Base-by-base conservation (phyloP, 2,888 invertebrate species). In the Drosophila picticornis region DNA sequence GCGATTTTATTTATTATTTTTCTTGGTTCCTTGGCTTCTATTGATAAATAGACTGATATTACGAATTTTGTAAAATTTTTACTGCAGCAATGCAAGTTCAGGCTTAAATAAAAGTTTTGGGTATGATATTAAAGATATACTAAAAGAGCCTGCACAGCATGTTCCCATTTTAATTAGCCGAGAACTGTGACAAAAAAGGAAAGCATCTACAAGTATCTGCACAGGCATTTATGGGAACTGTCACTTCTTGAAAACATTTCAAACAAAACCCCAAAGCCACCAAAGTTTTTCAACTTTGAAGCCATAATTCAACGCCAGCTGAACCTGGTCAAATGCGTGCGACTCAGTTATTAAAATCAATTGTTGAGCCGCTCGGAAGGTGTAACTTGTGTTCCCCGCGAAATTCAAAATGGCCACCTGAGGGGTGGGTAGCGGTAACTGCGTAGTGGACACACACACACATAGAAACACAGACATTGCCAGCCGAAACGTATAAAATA, bases 381-480 rank as follows among this genome's bases (percentile, higher is more conserved):
- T 83, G 72, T 72, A 57, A 25, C 32, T 46, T 51, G 62, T 71
- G 63, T 46, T 51, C 59, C 60, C 66, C 65, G 64, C 64, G 50
- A 78, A 72, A 83, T 84, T 76, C 84, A 84, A 84, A 84, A 84
- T 84, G 84, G 84, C 84, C 75, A 74, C 86, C 60, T 62, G 73
- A 72, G 62, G 89, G 86, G 76, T 86, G 87, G 69, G 79, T 67
- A 82, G 62, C 36, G 32, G 62, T 48, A 65, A 72, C 53, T 69
- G 71, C 77, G 76, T 80, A 83, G 73, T 81, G 81, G 81, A 81
- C 81, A 81, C 40, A 58, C 52, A 76, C 60, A 77, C 62, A 75
- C 60, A 43, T 0, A 67, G 29, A 57, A 48, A 38, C 61, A 53
- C 51, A 79, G 60, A 75, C 48, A 2, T 43, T 64, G 53, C 43